A percentile compares a stretch with the other conserved stretches of the same genome.
These are phyloP conservation scores for Eremobia ochroleuca DNA, from an alignment of 2,888 invertebrate species.

Conservation along the genomic window DNA sequence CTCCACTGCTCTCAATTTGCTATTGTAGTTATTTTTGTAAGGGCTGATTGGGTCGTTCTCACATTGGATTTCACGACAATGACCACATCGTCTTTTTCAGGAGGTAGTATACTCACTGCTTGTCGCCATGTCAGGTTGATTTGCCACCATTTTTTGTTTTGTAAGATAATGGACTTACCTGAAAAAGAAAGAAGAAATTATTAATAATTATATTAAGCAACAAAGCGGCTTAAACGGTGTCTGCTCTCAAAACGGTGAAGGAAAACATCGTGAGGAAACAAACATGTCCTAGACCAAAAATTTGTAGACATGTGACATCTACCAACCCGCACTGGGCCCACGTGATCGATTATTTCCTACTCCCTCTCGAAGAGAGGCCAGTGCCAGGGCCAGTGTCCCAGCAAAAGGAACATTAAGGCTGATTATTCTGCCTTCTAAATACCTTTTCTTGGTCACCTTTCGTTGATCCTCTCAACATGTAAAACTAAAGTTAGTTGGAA, in stretches of 20 bases:
- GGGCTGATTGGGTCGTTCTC: background rate
- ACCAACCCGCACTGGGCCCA: too few species aligned
- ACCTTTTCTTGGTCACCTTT: too few species aligned
- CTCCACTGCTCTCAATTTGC: background rate
- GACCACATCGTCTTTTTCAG: background rate
- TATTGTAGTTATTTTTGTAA: background rate
- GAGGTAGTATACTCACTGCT: slow-evolving; percentile 6
- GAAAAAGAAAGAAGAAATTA: slow-evolving; percentile 16
- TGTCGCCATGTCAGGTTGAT: background rate
- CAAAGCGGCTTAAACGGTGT: background rate
- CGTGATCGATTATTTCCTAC: too few species aligned
- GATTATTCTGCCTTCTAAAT: too few species aligned
- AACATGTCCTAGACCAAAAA: too few species aligned
- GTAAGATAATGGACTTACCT: slow-evolving; percentile 43
- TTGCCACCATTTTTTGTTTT: background rate
- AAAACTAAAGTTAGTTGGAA: too few species aligned
- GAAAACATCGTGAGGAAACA: too few species aligned
- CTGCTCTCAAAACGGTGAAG: background rate
- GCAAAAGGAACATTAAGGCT: too few species aligned
- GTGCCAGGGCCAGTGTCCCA: too few species aligned
- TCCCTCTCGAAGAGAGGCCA: too few species aligned
- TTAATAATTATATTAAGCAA: background rate
- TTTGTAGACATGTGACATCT: too few species aligned
- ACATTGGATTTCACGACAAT: background rate
- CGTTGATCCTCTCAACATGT: too few species aligned